Base-by-base conservation (phyloP, 1,140 invertebrate species). In the Bombus fervidus region DNA sequence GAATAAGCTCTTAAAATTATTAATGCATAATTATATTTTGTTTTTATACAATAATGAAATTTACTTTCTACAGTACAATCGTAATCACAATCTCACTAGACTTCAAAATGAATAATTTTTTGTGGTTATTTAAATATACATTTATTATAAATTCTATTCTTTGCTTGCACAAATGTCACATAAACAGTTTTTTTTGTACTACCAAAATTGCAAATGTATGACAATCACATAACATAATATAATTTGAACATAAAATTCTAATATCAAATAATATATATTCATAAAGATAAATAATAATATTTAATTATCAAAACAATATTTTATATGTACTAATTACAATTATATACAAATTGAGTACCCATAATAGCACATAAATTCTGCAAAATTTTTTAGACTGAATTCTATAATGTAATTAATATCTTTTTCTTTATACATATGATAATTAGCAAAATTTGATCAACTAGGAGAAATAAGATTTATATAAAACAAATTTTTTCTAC, bases 161-260 rank as follows among this genome's bases (percentile, higher is more conserved):
- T 81, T 66, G 8, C 22, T 74, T 74, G 68, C 43, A 39, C 31
- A 79, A 47, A 25, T 53, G 28, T 83, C 53, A 75, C n/a, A 31
- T 77, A 79, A 81, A 57, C 77, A 66, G 28, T 18, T 81, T 53
- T 53, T 53, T 53, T 85, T 85, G 83, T 85, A 85, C 78, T 85
- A 85, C 69, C 25, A 85, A 85, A 85, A 57, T 81, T 85, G 41
- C 83, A 80, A n/a, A 15, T 64, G 18, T 73, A 41, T 84, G 47
- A 53, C 18, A 53, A 53, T 53, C 18, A 22, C 47, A 53, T 53
- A 53, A 53, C 47, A 53, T 81, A 53, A 80, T 74, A 74, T 25
- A 85, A 64, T 41, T 37, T 47, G 59, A 5, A 4, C n/a, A 8
- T 71, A n/a, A 59, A 57, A 43, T 34, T 57, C n/a, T 75, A 25